Percentiles rank a stretch among this genome's conserved stretches.
phyloP scores from a whole-genome alignment of 1,140 invertebrate genomes.

The Probaryconus sp. region DNA sequence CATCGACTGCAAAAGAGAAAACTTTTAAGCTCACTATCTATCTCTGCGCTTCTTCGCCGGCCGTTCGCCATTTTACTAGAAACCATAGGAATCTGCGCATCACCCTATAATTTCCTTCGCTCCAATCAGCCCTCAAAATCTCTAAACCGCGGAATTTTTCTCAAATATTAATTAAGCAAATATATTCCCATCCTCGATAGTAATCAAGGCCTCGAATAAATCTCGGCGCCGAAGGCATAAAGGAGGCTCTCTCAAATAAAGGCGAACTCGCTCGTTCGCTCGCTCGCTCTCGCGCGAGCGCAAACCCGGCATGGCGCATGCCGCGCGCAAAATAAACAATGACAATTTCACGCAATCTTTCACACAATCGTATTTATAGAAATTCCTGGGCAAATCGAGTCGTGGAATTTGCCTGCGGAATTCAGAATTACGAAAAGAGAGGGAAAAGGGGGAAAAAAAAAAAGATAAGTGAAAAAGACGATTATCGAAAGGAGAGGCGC shows the following conservation, averaged over 20 bases:
- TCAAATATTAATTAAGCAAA: conserved; percentile 58
- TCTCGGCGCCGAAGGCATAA: conserved; percentile 48
- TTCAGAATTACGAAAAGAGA: conserved; percentile 30
- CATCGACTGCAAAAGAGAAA: conserved; percentile 20
- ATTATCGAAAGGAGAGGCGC: conserved; percentile 14
- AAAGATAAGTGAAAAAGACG: not conserved
- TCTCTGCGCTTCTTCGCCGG: conserved; percentile 20
- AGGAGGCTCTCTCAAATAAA: conserved; percentile 52
- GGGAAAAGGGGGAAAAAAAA: not conserved
- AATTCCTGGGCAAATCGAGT: conserved; percentile 54
- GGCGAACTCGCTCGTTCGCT: conserved; percentile 23
- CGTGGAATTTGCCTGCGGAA: conserved; percentile 47
- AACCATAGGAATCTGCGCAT: conserved; percentile 49
- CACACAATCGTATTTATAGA: conserved; percentile 61
- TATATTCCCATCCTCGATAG: conserved; percentile 48
- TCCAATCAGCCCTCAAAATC: conserved; percentile 50
- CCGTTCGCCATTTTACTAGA: conserved; percentile 27
- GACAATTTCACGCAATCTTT: conserved; percentile 59
- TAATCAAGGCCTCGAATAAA: conserved; percentile 53
- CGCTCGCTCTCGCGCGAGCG: too few species aligned
- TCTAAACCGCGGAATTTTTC: conserved; percentile 49
- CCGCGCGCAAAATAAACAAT: conserved; percentile 57
- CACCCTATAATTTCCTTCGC: conserved; percentile 51
- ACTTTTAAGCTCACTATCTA: conserved; percentile 41
- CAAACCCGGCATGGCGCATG: too few species aligned